Evolutionary conservation across 2,888 invertebrate genomes (phyloP).

Genomic region (Rhorus exstirpatorius): DNA sequence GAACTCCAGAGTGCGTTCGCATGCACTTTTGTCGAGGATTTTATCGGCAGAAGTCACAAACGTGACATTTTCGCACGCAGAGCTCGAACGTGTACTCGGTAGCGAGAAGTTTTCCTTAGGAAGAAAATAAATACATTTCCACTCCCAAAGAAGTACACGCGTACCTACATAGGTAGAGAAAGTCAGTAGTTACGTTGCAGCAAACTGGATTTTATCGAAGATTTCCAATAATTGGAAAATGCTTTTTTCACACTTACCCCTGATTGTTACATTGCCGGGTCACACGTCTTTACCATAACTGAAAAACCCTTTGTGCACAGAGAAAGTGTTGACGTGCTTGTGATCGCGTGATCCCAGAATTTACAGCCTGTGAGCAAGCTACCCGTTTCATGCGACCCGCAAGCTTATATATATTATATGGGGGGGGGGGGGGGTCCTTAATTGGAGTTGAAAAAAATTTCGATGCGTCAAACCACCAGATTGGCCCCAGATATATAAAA

Average conservation of each 20-base stretch:
- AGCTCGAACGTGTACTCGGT: not conserved
- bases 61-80: not conserved
- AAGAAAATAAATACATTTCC: not conserved
- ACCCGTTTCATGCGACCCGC: not conserved
- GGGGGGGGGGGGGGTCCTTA: too few relatives aligned
- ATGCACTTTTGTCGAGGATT: not conserved
- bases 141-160: not conserved
- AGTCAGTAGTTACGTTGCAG: constrained; percentile 7
- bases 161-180: not conserved
- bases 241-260: constrained; percentile 26
- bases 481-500: too few relatives aligned
- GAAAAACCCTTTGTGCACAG: not conserved
- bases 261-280: constrained; percentile 6
- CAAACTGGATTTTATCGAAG: constrained; percentile 32
- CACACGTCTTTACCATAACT: constrained; percentile 19
- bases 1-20: not conserved
- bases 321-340: not conserved
- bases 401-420: not conserved
- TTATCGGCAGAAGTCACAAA: not conserved
- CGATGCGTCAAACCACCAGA: too few relatives aligned
- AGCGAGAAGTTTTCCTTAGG: not conserved
- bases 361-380: not conserved
- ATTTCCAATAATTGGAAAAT: constrained; percentile 56
- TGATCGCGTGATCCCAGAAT: not conserved
- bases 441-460: too few relatives aligned